Evolutionary conservation across 2,113 vertebrate genomes (phyloP), one percentile per base, ranked within the genome.

Genomic region (Mystacornis crossleyi): DNA sequence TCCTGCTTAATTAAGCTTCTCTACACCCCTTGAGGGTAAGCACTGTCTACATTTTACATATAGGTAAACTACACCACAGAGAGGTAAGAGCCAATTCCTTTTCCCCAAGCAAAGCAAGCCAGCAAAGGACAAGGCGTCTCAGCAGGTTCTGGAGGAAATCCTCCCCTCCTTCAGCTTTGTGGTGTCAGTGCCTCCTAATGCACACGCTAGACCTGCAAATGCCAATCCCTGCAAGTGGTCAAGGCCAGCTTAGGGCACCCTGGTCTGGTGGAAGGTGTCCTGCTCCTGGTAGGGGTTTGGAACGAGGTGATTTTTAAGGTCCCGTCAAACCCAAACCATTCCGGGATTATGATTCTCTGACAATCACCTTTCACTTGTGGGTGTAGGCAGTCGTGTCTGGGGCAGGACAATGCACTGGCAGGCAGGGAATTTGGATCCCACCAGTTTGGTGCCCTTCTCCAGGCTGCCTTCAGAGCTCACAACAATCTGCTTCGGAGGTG

Each of bases 1-100:
- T 90, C 83, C 70, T 90, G 29, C 86, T 90, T 95, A 93, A 95
- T 96, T 95, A 95, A 93, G 82, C 69, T 86, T 58, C 64, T 92
- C 64, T 62, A n/a, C 70, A 86, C 47, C 43, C 43, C 80, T 90
- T 5, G 91, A 89, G 67, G 86, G 77, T 51, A 89, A 90, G 64
- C 48, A 36, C 60, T 73, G 69, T 81, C 89, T 92, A 86, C 72
- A 23, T 92, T 96, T 91, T 90, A 66, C 65, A 60, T 90, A 86
- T 78, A 97, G 91, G 83, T 92, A 78, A 95, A 74, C 67, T 48
- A 33, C n/a, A 91, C 47, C 51, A 33, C 12, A 17, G 72, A 78
- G 72, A 86, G 67, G 80, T 67, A 51, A 81, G 60, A 90, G 47
- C 67, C 36, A 73, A 74, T 62, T 83, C 42, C 18, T 90, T 86